phyloP scores from a whole-genome alignment of 2,797 vertebrate species.

The Notoglanidium macrostoma region DNA sequence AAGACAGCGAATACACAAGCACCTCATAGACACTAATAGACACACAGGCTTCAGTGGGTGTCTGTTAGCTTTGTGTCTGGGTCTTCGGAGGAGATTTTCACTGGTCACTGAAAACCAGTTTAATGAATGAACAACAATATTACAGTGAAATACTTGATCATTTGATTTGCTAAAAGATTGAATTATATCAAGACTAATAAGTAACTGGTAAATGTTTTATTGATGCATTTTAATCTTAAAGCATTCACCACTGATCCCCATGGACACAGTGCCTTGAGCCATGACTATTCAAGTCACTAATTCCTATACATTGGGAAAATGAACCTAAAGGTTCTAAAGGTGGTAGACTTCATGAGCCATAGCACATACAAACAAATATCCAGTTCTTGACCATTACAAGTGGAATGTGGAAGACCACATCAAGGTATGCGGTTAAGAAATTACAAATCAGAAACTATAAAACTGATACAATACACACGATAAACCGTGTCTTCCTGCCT shows the following conservation, averaged over 20 bases:
- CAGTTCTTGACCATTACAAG: slow-evolving; percentile 21
- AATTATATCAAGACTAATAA: too few species aligned
- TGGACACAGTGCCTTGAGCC: slow-evolving; percentile 10
- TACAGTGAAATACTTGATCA: too few species aligned
- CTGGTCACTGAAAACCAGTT: too few species aligned
- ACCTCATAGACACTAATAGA: too few species aligned
- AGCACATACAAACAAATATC: slow-evolving; percentile 3
- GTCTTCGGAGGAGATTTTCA: too few species aligned
- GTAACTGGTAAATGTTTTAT: too few species aligned
- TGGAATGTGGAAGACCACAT: not conserved
- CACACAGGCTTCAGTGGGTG: too few species aligned
- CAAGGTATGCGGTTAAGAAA: not conserved
- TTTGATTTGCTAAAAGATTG: too few species aligned
- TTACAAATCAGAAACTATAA: not conserved
- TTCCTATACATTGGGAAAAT: not conserved
- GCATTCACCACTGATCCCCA: slow-evolving; percentile 12
- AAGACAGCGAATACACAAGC: too few species aligned
- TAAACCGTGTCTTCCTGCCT: slow-evolving; percentile 3
- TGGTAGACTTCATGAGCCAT: not conserved
- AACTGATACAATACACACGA: not conserved
- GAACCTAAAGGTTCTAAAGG: slow-evolving; percentile 5
- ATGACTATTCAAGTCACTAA: not conserved
- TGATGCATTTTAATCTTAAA: too few species aligned
- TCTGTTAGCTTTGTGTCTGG: too few species aligned
- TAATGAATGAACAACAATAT: too few species aligned